Base-by-base conservation (phyloP, 1,140 invertebrate genomes). In the Drosophila rhopaloa region DNA sequence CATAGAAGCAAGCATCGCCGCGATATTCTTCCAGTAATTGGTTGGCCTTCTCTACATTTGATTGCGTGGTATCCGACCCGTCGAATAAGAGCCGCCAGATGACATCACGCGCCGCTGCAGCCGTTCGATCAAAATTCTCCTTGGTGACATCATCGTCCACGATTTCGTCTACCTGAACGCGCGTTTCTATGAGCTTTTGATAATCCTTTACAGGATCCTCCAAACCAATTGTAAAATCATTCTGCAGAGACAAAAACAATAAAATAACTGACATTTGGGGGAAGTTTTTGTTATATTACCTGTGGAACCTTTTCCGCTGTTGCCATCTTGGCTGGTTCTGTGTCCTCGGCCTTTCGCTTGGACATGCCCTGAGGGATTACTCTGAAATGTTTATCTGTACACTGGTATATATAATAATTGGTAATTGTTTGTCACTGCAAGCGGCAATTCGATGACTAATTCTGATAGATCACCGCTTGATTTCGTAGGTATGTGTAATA, bases 1-100 rank as follows among this genome's bases (percentile, higher is more conserved):
- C 53, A 53, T 83, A 91, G 56, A 92, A 91, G 27, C 77, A 41
- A 1, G 90, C 83, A 40, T 92, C 89, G 5, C 72, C 56, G 19
- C 79, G 84, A 50, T 89, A 68, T 29, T 81, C 79, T 10, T 70
- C 79, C 1, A 92, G 32, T 19, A 91, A 44, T 6, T 90, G 76
- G 2, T 43, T 56, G 0, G 81, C 83, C 60, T 92, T 82, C 24
- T 76, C 48, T 0, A 32, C 4, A 14, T 51, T 16, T 2, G n/a
- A 32, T 16, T 32, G 29, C 29, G 50, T 29, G 24, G 13, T 32
- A 35, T 9, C 16, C 3, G 53, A 43, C 4, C 53, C 59, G 19
- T 29, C 44, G 50, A 91, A 91, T 4, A 91, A 9, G 32, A 91
- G 55, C 10, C 61, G 56, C 89, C 89, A 91, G 10, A 91, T 65